A percentile compares a stretch with the other conserved stretches of the same genome.
Conservation (phyloP, 2,113 vertebrate genomes). For the Hiodon alosoides region DNA sequence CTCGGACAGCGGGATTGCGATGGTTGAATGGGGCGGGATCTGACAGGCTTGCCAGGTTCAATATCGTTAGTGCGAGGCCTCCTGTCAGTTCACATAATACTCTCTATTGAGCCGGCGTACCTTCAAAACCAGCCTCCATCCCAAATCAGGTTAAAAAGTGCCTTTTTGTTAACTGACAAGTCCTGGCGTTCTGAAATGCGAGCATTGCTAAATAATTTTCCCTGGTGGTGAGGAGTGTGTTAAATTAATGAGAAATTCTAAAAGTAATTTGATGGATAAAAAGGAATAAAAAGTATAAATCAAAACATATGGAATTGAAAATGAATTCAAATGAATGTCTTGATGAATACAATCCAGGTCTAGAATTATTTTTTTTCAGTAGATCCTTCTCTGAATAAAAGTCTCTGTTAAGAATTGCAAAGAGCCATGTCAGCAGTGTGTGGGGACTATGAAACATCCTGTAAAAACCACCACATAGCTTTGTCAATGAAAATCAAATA, state of each 20-base stretch:
- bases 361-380: too few species aligned
- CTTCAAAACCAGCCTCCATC: background rate
- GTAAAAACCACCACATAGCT: too few species aligned
- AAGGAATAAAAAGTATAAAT: background rate
- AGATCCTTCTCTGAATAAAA: too few species aligned
- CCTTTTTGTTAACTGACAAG: slow-evolving; percentile 20
- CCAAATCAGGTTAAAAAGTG: background rate
- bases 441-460: too few species aligned
- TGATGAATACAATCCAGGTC: too few species aligned
- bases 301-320: too few species aligned
- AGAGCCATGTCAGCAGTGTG: too few species aligned
- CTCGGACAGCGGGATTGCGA: background rate
- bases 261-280: background rate
- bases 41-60: slow-evolving; percentile 24
- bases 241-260: background rate
- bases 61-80: background rate
- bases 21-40: background rate
- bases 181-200: background rate
- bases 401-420: too few species aligned
- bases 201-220: background rate
- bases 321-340: too few species aligned
- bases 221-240: background rate
- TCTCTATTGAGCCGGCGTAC: background rate
- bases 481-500: too few species aligned
- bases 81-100: slow-evolving; percentile 17